phyloP scores from a whole-genome alignment of 2,797 vertebrate genomes.

The Chloroceryle inda region DNA sequence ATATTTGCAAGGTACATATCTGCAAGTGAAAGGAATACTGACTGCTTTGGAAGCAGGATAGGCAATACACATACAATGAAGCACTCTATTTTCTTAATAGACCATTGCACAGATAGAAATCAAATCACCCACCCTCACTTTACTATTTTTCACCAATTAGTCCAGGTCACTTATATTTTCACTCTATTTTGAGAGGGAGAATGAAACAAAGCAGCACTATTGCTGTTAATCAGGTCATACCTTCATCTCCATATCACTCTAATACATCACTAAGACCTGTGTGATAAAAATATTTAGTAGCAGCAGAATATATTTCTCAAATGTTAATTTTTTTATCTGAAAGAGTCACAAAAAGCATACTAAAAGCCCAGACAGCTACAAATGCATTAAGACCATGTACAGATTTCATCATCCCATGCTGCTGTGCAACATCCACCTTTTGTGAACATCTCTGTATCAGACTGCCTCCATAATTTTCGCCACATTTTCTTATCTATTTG shows the following conservation, averaged over 20 bases:
- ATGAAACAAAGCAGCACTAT: neutral
- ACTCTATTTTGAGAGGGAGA: neutral
- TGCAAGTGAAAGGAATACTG: slow-evolving; percentile 1
- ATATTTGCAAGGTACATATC: slow-evolving; percentile 31
- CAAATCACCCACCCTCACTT: slow-evolving; percentile 15
- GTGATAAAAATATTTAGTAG: neutral
- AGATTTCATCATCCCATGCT: neutral
- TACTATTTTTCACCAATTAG: neutral
- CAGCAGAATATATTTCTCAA: neutral
- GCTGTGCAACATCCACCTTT: neutral
- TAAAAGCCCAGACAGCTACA: neutral
- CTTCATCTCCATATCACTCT: neutral
- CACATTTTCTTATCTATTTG: neutral
- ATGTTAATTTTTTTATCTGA: neutral
- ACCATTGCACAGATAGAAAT: slow-evolving; percentile 35
- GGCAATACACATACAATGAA: slow-evolving; percentile 24
- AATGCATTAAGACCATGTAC: fast-evolving
- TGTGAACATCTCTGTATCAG: neutral
- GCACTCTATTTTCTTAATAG: slow-evolving; percentile 52
- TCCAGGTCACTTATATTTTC: slow-evolving; percentile 26
- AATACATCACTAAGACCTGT: neutral
- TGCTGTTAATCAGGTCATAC: neutral
- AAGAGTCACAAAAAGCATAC: neutral
- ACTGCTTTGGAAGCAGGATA: neutral
- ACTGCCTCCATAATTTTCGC: neutral